Percentiles rank a stretch among this genome's conserved stretches.
These are phyloP conservation scores for Aphodius granarius DNA, from an alignment of 2,888 invertebrate genomes.

Conservation along the genomic window DNA sequence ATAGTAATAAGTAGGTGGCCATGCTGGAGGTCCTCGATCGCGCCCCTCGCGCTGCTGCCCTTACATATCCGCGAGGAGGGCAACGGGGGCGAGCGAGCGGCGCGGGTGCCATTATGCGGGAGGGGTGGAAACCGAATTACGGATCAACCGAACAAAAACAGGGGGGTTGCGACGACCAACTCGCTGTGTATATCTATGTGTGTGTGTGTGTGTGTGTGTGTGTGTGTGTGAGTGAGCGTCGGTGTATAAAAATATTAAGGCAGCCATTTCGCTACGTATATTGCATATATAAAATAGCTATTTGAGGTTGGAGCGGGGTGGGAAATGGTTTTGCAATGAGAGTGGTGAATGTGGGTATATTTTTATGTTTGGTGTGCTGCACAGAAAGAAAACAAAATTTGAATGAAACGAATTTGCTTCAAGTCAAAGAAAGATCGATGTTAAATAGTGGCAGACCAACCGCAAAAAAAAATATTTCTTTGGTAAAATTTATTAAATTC, in stretches of 20 bases:
- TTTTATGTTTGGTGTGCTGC: no score
- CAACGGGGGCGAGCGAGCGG: conserved; percentile 7
- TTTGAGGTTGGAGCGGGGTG: background rate
- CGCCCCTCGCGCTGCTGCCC: conserved; percentile 26
- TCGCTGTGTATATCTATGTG: background rate
- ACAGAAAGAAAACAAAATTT: no score
- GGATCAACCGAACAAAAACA: conserved; percentile 51
- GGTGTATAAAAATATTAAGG: conserved; percentile 48
- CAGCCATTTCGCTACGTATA: conserved; percentile 36
- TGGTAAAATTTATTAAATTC: no score
- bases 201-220: background rate
- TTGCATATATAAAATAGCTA: background rate
- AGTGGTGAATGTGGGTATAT: background rate
- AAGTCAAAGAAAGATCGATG: no score
- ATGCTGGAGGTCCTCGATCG: conserved; percentile 29
- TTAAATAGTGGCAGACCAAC: no score
- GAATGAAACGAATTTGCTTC: no score
- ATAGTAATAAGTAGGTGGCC: conserved; percentile 53
- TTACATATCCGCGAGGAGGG: background rate
- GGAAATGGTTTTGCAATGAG: background rate
- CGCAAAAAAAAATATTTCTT: no score
- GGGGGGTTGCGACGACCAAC: conserved; percentile 41
- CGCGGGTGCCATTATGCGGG: conserved; percentile 3
- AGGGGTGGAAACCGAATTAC: conserved; percentile 51
- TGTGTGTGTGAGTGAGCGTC: background rate